A percentile compares a stretch with the other conserved stretches of the same genome.
Conservation (phyloP, 2,797 vertebrate genomes). For the Lagodon rhomboides region DNA sequence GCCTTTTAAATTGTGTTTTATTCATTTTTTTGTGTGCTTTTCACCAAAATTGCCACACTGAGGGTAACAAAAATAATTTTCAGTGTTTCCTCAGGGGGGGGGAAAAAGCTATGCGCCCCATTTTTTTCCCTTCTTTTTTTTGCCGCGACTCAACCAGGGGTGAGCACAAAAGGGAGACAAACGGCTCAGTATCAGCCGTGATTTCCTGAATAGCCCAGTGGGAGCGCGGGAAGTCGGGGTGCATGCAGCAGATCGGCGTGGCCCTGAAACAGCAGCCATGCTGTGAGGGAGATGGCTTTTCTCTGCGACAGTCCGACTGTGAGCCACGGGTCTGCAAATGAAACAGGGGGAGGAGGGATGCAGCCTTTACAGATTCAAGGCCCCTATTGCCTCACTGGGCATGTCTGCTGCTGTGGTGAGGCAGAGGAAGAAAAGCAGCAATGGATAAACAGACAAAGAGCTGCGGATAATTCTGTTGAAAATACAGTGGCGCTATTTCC, state of each 20-base stretch:
- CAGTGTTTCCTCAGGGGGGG: slow-evolving; percentile 60
- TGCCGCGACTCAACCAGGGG: slow-evolving; percentile 46
- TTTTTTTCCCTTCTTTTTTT: slow-evolving; percentile 52
- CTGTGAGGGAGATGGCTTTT: slow-evolving; percentile 88
- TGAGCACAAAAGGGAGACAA: slow-evolving; percentile 81
- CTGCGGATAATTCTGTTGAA: slow-evolving; percentile 75
- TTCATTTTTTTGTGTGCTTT: slow-evolving; percentile 74
- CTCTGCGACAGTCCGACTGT: slow-evolving; percentile 81
- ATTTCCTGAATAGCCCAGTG: slow-evolving; percentile 85
- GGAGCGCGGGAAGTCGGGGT: slow-evolving; percentile 76
- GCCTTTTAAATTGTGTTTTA: slow-evolving; percentile 76
- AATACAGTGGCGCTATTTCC: slow-evolving; percentile 64
- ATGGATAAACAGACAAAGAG: slow-evolving; percentile 79
- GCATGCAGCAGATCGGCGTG: slow-evolving; percentile 72
- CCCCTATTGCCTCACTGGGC: slow-evolving; percentile 71
- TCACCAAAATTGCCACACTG: slow-evolving; percentile 73
- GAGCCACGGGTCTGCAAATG: slow-evolving; percentile 81
- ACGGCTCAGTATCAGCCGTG: slow-evolving; percentile 79
- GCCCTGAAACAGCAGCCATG: slow-evolving; percentile 80
- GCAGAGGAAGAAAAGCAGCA: slow-evolving; percentile 40
- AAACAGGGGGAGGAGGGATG: slow-evolving; percentile 73
- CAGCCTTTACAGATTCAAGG: slow-evolving; percentile 70
- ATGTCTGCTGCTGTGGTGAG: slow-evolving; percentile 68
- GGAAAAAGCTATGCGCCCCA: slow-evolving; percentile 23
- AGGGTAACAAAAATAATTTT: slow-evolving; percentile 80